These are phyloP conservation scores for Silurus aristotelis DNA, from an alignment of 2,797 vertebrate genomes.

Conservation along the genomic window DNA sequence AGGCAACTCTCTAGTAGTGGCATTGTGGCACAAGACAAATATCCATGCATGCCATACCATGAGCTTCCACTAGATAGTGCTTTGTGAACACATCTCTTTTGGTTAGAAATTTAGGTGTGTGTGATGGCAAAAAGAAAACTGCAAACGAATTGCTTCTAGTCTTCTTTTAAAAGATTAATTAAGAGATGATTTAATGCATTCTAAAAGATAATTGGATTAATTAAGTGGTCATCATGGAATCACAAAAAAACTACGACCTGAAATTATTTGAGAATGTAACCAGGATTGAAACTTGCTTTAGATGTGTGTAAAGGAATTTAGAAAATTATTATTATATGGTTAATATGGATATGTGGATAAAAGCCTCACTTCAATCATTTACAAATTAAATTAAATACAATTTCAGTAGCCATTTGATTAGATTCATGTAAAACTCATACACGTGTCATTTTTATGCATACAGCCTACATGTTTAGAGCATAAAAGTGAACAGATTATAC, in stretches of 20 bases:
- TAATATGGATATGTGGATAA: not conserved
- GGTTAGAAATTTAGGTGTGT: not conserved
- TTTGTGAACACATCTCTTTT: constrained; percentile 22
- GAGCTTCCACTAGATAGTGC: constrained; percentile 33
- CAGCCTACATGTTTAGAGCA: not conserved
- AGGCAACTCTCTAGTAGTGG: constrained; percentile 6
- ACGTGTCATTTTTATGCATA: not conserved
- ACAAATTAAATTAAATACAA: not conserved
- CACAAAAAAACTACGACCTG: not conserved
- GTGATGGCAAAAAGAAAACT: not conserved
- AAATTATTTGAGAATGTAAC: not conserved
- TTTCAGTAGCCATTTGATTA: not conserved
- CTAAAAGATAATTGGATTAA: too few species aligned
- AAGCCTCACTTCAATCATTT: not conserved
- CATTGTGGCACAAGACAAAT: not conserved
- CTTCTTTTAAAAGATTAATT: not conserved
- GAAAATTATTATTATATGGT: not conserved
- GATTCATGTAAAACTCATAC: too few species aligned
- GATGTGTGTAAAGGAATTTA: not conserved
- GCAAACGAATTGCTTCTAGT: not conserved
- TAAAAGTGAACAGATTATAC: not conserved
- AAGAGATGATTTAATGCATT: too few species aligned
- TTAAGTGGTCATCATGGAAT: not conserved
- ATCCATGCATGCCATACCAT: not conserved
- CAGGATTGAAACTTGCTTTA: not conserved